Evolutionary conservation across 2,888 invertebrate genomes (phyloP).

Genomic region (Hydraecia micacea): DNA sequence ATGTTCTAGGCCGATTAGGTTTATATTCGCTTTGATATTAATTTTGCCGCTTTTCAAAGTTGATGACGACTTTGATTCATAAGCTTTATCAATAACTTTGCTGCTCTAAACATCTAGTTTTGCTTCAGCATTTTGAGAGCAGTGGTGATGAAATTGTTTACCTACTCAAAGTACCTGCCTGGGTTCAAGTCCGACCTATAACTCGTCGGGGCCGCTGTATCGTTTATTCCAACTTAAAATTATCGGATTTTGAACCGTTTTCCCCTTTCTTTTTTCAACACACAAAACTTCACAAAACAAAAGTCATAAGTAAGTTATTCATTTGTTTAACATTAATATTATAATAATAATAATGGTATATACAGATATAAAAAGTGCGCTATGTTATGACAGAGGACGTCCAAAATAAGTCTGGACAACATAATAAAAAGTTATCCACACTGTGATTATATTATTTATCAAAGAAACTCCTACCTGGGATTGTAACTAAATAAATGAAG

Average conservation of each 20-base stretch:
- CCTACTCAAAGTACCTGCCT: too few relatives aligned
- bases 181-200: too few relatives aligned
- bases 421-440: not conserved
- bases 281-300: constrained; percentile 5
- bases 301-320: not conserved
- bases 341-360: not conserved
- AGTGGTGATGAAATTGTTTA: too few relatives aligned
- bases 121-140: too few relatives aligned
- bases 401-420: not conserved
- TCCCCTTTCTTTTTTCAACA: not conserved
- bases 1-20: not conserved
- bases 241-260: not conserved
- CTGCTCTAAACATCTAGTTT: too few relatives aligned
- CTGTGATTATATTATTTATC: constrained; percentile 16
- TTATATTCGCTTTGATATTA: not conserved
- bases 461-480: constrained; percentile 20
- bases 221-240: not conserved
- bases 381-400: not conserved
- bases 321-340: not conserved
- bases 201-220: too few relatives aligned
- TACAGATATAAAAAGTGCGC: not conserved
- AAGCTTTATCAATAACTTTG: too few relatives aligned
- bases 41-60: too few relatives aligned
- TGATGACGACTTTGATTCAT: too few relatives aligned
- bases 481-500: constrained; percentile 42